phyloP scores from a whole-genome alignment of 2,113 vertebrate genomes.

The Tragelaphus imberbis region DNA sequence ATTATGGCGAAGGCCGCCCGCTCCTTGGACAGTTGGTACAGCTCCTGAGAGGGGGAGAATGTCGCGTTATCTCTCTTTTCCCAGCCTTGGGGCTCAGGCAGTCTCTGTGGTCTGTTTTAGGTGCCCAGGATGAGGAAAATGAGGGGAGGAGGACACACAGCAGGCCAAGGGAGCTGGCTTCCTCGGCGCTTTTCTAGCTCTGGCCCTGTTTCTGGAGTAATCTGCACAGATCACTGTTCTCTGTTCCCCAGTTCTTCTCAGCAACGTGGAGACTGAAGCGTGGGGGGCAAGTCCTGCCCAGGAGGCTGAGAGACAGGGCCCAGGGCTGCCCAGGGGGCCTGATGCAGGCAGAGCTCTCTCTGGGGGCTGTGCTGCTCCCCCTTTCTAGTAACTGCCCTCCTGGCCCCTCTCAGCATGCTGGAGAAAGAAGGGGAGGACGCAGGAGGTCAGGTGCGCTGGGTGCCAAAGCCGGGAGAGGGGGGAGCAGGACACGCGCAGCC shows the following conservation, averaged over 20 bases:
- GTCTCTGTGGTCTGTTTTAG: not conserved
- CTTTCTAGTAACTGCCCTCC: not conserved
- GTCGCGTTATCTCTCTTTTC: not conserved
- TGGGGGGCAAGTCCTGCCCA: not conserved
- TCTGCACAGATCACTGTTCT: not conserved
- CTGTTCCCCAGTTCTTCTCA: not conserved
- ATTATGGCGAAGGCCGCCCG: constrained; percentile 86
- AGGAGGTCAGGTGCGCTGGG: not conserved
- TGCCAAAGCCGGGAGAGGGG: not conserved
- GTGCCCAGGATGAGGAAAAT: not conserved
- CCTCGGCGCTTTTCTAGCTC: not conserved
- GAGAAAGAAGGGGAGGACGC: not conserved
- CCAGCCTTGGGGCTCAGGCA: not conserved
- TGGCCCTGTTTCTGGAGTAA: not conserved
- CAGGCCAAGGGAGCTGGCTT: not conserved
- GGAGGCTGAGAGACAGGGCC: too few relatives aligned
- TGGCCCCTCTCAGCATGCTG: not conserved
- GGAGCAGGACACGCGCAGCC: not conserved
- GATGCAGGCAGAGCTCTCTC: not conserved
- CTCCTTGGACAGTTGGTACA: constrained; percentile 94
- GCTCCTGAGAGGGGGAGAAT: constrained; percentile 80
- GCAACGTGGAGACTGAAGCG: not conserved
- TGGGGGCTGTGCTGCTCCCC: not conserved
- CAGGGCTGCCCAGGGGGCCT: not conserved
- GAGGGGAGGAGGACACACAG: too few relatives aligned